Evolutionary conservation across 2,888 invertebrate species (phyloP).

Genomic region (Cataglyphis cursor): DNA sequence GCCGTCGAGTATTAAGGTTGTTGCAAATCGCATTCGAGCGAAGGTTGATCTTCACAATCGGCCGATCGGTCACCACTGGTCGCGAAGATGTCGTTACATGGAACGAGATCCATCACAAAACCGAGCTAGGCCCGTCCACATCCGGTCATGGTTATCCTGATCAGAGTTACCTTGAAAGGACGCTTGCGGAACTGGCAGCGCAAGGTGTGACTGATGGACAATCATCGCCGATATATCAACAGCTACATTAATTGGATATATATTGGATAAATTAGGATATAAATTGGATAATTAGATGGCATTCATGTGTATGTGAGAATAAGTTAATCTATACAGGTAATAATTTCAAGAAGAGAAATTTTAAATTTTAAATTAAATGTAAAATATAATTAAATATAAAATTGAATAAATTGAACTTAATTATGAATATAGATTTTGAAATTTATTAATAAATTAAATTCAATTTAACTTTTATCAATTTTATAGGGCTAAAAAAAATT

Average conservation of each 20-base stretch:
- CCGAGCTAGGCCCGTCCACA: constrained; percentile 89
- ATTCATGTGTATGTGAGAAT: neutral
- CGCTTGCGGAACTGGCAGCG: constrained; percentile 89
- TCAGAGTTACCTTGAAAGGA: constrained; percentile 91
- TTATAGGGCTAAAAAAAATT: neutral
- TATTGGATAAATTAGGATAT: too few relatives aligned
- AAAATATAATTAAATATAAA: neutral
- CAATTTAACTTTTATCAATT: neutral
- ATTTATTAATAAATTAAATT: neutral
- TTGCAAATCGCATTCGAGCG: constrained; percentile 95
- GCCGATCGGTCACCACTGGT: constrained; percentile 95
- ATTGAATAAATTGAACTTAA: neutral
- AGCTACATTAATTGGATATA: constrained; percentile 78
- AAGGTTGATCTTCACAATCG: constrained; percentile 94
- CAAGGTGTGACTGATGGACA: constrained; percentile 88
- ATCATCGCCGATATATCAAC: constrained; percentile 81
- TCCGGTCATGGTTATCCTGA: constrained; percentile 92
- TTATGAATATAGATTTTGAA: neutral
- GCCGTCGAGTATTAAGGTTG: constrained; percentile 92
- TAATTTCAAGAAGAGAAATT: neutral
- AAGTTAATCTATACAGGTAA: neutral
- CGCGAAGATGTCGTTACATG: constrained; percentile 96
- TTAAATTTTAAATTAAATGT: neutral
- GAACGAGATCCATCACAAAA: constrained; percentile 96
- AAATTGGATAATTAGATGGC: neutral